These are phyloP conservation scores for Drosophila paramelanica DNA, from an alignment of 2,888 invertebrate species.

Conservation along the genomic window DNA sequence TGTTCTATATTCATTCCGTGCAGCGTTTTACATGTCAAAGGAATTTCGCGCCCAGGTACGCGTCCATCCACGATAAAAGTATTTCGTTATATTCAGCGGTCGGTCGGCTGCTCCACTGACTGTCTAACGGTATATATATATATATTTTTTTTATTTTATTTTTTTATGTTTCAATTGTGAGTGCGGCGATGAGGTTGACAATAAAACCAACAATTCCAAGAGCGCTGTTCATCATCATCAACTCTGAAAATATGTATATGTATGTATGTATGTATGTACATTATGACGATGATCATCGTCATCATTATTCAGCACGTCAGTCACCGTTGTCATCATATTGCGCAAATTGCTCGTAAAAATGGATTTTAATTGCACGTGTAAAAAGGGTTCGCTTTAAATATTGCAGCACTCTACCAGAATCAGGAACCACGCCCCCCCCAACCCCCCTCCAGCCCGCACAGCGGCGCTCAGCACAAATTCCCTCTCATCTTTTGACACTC, in stretches of 20 bases:
- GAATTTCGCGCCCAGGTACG: constrained; percentile 36
- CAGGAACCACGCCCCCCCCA: neutral
- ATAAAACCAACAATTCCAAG: constrained; percentile 59
- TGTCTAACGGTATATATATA: constrained; percentile 2
- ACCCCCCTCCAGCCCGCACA: neutral
- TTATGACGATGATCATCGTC: constrained; percentile 24
- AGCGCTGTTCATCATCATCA: constrained; percentile 20
- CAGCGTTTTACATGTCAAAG: constrained; percentile 75
- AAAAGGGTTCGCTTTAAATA: constrained; percentile 65
- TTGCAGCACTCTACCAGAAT: constrained; percentile 39
- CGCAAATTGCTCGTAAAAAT: constrained; percentile 76
- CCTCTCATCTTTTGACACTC: constrained; percentile 23
- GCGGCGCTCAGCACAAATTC: neutral
- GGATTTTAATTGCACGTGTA: constrained; percentile 74
- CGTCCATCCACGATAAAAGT: constrained; percentile 45
- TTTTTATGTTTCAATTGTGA: constrained; percentile 53
- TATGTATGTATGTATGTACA: neutral
- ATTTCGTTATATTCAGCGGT: constrained; percentile 27
- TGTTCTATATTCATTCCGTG: constrained; percentile 40
- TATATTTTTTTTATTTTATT: neutral
- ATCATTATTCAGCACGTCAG: constrained; percentile 35
- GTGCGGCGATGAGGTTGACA: constrained; percentile 23
- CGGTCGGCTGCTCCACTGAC: neutral
- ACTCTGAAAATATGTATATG: neutral
- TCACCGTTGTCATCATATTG: constrained; percentile 67